Evolutionary conservation across 2,113 vertebrate species (phyloP), one percentile per base, ranked within the genome.

Genomic region (Epinephelus moara): DNA sequence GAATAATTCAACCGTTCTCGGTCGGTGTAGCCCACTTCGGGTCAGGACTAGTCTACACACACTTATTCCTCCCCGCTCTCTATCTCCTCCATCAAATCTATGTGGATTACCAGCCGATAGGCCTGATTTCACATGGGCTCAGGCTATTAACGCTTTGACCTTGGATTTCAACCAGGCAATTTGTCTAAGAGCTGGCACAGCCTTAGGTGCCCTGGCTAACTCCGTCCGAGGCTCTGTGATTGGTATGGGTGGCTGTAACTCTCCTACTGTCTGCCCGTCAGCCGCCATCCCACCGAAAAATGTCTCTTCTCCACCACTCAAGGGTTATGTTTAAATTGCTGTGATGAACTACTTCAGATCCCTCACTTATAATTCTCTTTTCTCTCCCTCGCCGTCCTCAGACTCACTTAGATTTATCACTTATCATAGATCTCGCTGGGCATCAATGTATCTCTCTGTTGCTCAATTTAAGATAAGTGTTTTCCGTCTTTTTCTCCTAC

Each of bases 91-190:
- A 85, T 92, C 78, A 85, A 83, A 89, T 88, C 86, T 85, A 40
- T 77, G 85, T 87, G 90, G 92, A 93, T 92, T 92, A 92, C 87
- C 85, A 81, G 75, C 70, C 69, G 88, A 91, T 85, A 42, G 90
- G 83, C 79, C 83, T 91, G 91, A 92, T 92, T 94, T 94, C 91
- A 90, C 92, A 89, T 79, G 84, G 85, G 81, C 89, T 85, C 90
- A 60, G 71, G 82, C 90, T 90, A 92, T 94, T 94, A 94, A 91
- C 85, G 67, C 88, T 72, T 81, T 91, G 92, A 91, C 93, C 93
- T 93, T 93, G 92, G 92, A 90, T 85, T 90, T 82, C 80, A 85
- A 93, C 87, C 91, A 90, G 90, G 84, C 90, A 92, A 92, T 94
- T 91, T 93, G 81, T 92, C 86, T 90, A 70, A 92, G 82, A 85